These are phyloP conservation scores for Cosmia pyralina DNA, from an alignment of 2,888 invertebrate species.

Conservation along the genomic window DNA sequence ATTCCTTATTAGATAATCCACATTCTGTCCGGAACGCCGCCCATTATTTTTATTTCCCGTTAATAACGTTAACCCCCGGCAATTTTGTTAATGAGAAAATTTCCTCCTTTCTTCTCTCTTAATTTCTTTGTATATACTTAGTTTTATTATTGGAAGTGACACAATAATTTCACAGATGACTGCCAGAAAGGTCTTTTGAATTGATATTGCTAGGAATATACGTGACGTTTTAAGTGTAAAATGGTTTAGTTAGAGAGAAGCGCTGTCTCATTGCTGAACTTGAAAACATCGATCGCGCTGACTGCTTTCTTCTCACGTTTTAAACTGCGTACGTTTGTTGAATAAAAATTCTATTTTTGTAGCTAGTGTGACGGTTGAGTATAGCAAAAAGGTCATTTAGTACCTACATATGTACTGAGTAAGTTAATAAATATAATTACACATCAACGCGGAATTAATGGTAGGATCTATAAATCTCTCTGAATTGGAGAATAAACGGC, in stretches of 20 bases:
- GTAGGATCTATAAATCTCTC: too few species aligned
- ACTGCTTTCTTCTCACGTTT: slow-evolving; percentile 44
- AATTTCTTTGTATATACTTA: slow-evolving; percentile 64
- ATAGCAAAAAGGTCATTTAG: slow-evolving; percentile 2
- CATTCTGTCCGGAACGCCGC: slow-evolving; percentile 61
- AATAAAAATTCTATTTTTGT: slow-evolving; percentile 24
- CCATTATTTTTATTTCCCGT: slow-evolving; percentile 67
- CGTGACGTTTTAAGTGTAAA: slow-evolving; percentile 11
- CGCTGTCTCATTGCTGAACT: slow-evolving; percentile 37
- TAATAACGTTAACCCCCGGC: slow-evolving; percentile 64
- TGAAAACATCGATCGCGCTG: slow-evolving; percentile 43
- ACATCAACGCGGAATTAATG: not conserved
- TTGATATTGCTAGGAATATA: slow-evolving; percentile 35
- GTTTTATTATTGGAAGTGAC: slow-evolving; percentile 64
- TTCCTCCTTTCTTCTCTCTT: slow-evolving; percentile 59
- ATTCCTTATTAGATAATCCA: slow-evolving; percentile 67
- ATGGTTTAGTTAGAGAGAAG: slow-evolving; percentile 18
- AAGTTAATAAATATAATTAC: not conserved
- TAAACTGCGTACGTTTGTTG: slow-evolving; percentile 31
- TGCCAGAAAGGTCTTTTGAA: slow-evolving; percentile 32
- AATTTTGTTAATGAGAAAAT: slow-evolving; percentile 67
- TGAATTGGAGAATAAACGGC: not conserved
- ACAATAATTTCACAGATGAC: slow-evolving; percentile 60
- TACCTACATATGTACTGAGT: not conserved
- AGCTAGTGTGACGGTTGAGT: slow-evolving; percentile 20